Conservation (phyloP, 2,113 vertebrate genomes). For the Chloroceryle aenea region DNA sequence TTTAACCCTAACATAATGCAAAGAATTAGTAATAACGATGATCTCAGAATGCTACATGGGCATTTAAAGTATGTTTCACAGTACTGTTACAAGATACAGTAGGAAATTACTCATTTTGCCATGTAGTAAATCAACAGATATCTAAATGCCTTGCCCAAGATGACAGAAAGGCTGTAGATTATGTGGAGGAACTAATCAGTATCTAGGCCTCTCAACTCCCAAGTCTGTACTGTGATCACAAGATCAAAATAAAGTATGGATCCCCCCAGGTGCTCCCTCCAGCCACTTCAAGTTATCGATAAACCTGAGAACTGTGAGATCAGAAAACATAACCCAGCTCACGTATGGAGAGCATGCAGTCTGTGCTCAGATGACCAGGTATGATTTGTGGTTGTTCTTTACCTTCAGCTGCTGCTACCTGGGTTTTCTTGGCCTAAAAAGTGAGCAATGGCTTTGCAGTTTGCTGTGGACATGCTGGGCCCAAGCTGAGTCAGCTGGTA, state of each 20-base stretch:
- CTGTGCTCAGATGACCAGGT: neutral
- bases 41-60: neutral
- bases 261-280: neutral
- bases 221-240: neutral
- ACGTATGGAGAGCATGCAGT: rapidly evolving
- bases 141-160: neutral
- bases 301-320: neutral
- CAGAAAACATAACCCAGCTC: neutral
- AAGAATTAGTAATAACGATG: neutral
- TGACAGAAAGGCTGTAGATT: neutral
- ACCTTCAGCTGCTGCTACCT: neutral
- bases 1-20: neutral
- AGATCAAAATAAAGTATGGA: neutral
- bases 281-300: neutral
- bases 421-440: neutral
- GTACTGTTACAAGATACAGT: neutral
- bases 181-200: neutral
- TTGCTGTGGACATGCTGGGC: neutral
- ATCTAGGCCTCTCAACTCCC: neutral
- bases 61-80: neutral
- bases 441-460: neutral
- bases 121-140: neutral
- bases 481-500: neutral
- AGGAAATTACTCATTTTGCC: neutral
- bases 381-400: neutral